phyloP scores from a whole-genome alignment of 2,888 invertebrate species.

The Cecidostiba fungosa region DNA sequence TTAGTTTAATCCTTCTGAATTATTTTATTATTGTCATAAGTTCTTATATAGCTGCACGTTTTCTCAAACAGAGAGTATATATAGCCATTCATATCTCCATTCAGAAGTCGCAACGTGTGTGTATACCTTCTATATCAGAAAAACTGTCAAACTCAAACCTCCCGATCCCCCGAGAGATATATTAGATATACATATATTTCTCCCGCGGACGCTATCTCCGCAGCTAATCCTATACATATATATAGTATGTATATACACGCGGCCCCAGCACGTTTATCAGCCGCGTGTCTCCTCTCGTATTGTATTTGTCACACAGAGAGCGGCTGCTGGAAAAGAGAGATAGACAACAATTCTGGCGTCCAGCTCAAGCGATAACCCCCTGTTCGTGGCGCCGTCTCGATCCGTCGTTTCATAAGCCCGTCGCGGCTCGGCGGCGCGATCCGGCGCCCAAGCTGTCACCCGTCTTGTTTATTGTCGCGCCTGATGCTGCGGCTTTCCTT shows the following conservation, averaged over 20 bases:
- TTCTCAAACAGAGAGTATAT: too few species aligned
- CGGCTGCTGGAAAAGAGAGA: neutral
- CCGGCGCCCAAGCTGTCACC: slow-evolving; percentile 1
- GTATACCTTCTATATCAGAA: neutral
- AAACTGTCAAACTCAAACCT: neutral
- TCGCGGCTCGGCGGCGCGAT: neutral
- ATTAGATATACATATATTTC: neutral
- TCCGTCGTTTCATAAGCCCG: slow-evolving; percentile 66
- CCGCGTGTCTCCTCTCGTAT: neutral
- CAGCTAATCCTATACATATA: neutral
- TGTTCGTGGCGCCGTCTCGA: slow-evolving; percentile 74
- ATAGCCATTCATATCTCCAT: too few species aligned
- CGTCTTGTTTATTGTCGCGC: slow-evolving; percentile 22
- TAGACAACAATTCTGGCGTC: slow-evolving; percentile 8
- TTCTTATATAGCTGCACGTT: too few species aligned
- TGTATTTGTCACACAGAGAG: slow-evolving; percentile 13
- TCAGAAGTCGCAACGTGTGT: too few species aligned
- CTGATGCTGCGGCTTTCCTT: neutral
- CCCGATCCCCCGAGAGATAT: neutral
- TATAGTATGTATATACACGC: neutral
- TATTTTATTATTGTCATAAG: too few species aligned
- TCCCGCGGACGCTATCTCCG: neutral
- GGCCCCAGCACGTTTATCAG: neutral
- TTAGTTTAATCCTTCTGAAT: too few species aligned
- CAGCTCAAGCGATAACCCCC: slow-evolving; percentile 73